Conservation (phyloP, 2,113 vertebrate species). For the Eudyptes chrysolophus region DNA sequence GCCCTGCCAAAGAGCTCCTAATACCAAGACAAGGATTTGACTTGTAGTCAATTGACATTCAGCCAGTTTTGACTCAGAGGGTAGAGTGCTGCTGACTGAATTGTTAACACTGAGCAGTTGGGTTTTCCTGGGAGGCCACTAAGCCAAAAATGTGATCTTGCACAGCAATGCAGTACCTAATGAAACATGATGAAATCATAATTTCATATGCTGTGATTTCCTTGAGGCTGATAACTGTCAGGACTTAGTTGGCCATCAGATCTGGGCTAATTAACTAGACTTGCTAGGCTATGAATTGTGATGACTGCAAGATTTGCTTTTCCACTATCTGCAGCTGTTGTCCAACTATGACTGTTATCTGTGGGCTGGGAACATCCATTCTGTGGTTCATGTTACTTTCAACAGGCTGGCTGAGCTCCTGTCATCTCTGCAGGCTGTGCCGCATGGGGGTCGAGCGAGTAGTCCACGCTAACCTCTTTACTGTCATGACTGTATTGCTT, state of each 20-base stretch:
- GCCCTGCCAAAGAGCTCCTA: background rate
- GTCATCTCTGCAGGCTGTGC: background rate
- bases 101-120: conserved; percentile 15
- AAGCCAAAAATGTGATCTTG: conserved; percentile 25
- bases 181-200: conserved; percentile 11
- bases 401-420: background rate
- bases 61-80: conserved; percentile 52
- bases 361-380: background rate
- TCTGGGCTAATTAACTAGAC: background rate
- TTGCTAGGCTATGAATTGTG: background rate
- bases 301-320: conserved; percentile 3
- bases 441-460: fast-evolving
- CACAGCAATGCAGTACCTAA: background rate
- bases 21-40: conserved; percentile 36
- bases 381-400: background rate
- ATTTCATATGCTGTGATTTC: conserved; percentile 1
- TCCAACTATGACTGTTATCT: background rate
- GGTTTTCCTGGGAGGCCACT: conserved; percentile 16
- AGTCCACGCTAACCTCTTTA: background rate
- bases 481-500: background rate
- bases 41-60: conserved; percentile 37
- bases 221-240: background rate
- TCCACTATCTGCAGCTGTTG: background rate
- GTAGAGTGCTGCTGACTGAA: conserved; percentile 39
- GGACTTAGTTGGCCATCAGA: background rate